Conservation (phyloP, 2,888 invertebrate genomes). For the Dolichopus griseipennis region DNA sequence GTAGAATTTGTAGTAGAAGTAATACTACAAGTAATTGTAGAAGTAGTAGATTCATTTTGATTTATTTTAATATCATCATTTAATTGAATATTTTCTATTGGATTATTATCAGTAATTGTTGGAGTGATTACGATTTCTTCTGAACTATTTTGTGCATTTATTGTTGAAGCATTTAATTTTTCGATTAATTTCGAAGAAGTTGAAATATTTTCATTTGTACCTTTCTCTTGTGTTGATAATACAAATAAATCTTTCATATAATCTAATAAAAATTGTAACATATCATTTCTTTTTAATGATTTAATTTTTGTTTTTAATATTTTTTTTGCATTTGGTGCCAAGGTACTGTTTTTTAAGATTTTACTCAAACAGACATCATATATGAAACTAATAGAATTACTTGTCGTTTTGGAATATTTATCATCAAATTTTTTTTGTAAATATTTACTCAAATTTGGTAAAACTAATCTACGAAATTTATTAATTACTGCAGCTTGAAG, state of each 20-base stretch:
- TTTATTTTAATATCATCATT: conserved; percentile 11
- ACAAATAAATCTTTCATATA: conserved; percentile 20
- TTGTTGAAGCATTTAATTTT: background rate
- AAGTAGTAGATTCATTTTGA: background rate
- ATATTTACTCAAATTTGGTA: conserved; percentile 30
- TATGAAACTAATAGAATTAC: conserved; percentile 32
- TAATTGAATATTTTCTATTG: background rate
- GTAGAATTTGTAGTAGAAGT: background rate
- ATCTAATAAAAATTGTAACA: conserved; percentile 34
- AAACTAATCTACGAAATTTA: conserved; percentile 35
- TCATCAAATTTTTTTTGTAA: conserved; percentile 30
- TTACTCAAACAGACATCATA: conserved; percentile 31
- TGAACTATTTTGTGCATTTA: conserved; percentile 14
- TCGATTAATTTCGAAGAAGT: conserved; percentile 14
- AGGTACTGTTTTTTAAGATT: conserved; percentile 11
- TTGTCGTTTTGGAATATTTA: conserved; percentile 27
- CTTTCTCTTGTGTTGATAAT: conserved; percentile 9
- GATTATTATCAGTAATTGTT: conserved; percentile 8
- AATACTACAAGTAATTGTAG: conserved; percentile 5
- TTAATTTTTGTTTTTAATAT: conserved; percentile 35
- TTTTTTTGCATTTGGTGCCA: conserved; percentile 31
- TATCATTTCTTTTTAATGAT: conserved; percentile 29
- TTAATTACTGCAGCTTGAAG: conserved; percentile 27
- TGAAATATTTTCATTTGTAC: conserved; percentile 22
- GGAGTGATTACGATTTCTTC: background rate